Percentiles rank a stretch among this genome's conserved stretches.
These are phyloP conservation scores for Maniola jurtina DNA, from an alignment of 1,140 invertebrate species.

Conservation along the genomic window DNA sequence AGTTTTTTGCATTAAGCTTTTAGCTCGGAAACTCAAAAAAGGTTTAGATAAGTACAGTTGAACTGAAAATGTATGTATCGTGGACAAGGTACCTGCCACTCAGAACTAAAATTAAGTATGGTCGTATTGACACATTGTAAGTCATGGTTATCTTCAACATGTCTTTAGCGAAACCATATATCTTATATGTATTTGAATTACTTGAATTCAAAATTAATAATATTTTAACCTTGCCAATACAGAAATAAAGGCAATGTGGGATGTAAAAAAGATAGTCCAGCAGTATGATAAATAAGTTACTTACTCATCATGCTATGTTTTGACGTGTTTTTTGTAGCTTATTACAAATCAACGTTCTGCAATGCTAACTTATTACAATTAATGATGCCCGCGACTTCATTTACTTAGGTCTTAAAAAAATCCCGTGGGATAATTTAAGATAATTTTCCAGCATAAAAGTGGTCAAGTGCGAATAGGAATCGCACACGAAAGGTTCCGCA, in stretches of 20 bases:
- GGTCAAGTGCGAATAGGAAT: too few species aligned
- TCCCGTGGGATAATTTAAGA: too few species aligned
- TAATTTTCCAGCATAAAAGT: too few species aligned
- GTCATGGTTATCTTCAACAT: constrained; percentile 19
- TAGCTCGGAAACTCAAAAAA: too few species aligned
- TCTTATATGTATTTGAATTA: constrained; percentile 3
- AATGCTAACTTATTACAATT: not conserved
- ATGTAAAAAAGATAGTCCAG: constrained; percentile 8
- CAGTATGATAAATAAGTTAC: constrained; percentile 19
- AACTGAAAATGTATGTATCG: not conserved
- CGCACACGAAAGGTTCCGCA: too few species aligned
- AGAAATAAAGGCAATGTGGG: not conserved
- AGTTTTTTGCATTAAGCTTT: too few species aligned
- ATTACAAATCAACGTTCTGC: constrained; percentile 18
- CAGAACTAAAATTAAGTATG: constrained; percentile 22
- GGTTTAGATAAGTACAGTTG: not conserved
- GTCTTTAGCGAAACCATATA: constrained; percentile 8
- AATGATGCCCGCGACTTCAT: too few species aligned
- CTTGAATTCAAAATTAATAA: constrained; percentile 1
- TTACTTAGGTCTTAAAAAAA: too few species aligned
- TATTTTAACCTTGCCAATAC: constrained; percentile 1
- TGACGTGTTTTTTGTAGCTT: constrained; percentile 11
- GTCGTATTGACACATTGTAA: constrained; percentile 26
- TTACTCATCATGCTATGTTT: constrained; percentile 13
- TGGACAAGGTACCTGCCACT: not conserved